These are phyloP conservation scores for Nannoperca obscura DNA, from an alignment of 2,797 vertebrate species.

Conservation along the genomic window DNA sequence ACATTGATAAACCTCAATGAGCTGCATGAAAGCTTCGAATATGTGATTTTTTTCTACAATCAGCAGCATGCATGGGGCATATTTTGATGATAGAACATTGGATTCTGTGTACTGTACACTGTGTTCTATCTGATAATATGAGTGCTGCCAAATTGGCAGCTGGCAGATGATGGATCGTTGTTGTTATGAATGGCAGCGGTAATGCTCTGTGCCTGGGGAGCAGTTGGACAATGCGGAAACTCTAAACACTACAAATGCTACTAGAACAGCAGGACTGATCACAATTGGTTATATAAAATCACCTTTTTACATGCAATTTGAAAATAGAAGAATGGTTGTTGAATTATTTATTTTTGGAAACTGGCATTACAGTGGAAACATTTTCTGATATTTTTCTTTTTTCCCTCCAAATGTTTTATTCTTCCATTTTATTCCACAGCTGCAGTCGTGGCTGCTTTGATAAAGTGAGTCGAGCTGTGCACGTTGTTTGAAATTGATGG, in stretches of 20 bases:
- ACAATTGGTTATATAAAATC: conserved; percentile 46
- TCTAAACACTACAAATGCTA: conserved; percentile 31
- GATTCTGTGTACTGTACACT: conserved; percentile 63
- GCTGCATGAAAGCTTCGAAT: conserved; percentile 70
- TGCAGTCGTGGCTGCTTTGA: conserved; percentile 19
- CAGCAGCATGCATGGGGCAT: conserved; percentile 53
- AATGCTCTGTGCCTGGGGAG: conserved; percentile 48
- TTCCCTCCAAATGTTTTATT: conserved; percentile 50
- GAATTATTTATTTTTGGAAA: conserved; percentile 59
- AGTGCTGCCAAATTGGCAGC: conserved; percentile 60
- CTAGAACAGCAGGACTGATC: conserved; percentile 38
- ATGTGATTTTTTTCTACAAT: conserved; percentile 55
- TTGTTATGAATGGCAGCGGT: conserved; percentile 55
- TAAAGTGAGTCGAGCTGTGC: conserved; percentile 7
- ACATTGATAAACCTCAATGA: conserved; percentile 77
- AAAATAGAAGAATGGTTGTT: conserved; percentile 44
- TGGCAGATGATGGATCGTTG: conserved; percentile 62
- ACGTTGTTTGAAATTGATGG: conserved; percentile 27
- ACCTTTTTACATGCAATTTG: conserved; percentile 58
- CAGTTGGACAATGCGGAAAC: conserved; percentile 38
- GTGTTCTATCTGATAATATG: conserved; percentile 61
- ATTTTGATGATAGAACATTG: conserved; percentile 61
- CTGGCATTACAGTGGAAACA: conserved; percentile 30
- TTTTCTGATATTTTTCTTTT: conserved; percentile 18
- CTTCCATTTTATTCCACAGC: conserved; percentile 27